Percentiles rank a stretch among this genome's conserved stretches.
Evolutionary conservation across 2,888 invertebrate genomes (phyloP).

Genomic region (Plusia festucae): DNA sequence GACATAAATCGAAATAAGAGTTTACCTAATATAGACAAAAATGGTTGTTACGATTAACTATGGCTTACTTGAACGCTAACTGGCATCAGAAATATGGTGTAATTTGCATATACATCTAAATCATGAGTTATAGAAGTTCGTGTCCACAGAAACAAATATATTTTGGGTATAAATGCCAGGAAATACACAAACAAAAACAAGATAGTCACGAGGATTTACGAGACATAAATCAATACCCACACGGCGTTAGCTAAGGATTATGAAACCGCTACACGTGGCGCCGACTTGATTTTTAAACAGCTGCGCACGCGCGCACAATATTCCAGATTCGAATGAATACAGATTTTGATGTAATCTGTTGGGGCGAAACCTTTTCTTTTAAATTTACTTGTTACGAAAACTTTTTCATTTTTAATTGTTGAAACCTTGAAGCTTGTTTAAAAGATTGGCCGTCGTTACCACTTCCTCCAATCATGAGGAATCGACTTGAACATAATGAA

Average conservation of each 20-base stretch:
- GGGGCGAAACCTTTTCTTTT: too few species aligned
- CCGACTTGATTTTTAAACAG: slow-evolving; percentile 32
- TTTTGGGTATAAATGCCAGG: slow-evolving; percentile 37
- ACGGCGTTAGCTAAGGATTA: slow-evolving; percentile 44
- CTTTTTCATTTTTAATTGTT: neutral
- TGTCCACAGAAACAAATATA: slow-evolving; percentile 24
- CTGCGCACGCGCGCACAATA: slow-evolving; percentile 30
- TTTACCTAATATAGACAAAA: neutral
- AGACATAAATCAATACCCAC: slow-evolving; percentile 68
- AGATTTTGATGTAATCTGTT: slow-evolving; percentile 9
- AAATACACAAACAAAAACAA: slow-evolving; percentile 46
- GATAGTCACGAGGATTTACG: slow-evolving; percentile 60
- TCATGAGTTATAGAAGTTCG: neutral
- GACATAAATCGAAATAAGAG: too few species aligned
- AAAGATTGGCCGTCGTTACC: too few species aligned
- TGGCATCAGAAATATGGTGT: neutral
- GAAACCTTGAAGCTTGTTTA: neutral
- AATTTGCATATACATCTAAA: neutral
- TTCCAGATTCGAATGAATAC: slow-evolving; percentile 10
- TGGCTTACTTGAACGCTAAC: slow-evolving; percentile 1
- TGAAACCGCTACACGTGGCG: slow-evolving; percentile 54
- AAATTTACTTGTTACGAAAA: too few species aligned
- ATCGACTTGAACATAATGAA: neutral
- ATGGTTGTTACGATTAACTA: neutral
- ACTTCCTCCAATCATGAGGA: neutral